Conservation (phyloP, 2,888 invertebrate species). For the Chymomyza caudatula region DNA sequence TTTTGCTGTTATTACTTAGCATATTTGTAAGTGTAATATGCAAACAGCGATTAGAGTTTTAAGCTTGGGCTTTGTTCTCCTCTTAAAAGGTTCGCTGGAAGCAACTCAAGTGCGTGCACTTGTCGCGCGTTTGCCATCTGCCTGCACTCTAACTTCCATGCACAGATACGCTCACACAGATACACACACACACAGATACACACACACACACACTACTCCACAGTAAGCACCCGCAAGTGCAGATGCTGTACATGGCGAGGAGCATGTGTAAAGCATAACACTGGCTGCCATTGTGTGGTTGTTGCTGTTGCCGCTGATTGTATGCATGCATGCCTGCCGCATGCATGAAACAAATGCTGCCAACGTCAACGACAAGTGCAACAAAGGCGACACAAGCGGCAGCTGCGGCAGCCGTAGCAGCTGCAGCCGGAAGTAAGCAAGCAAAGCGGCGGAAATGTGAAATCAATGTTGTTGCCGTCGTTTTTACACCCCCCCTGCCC, state of each 20-base stretch:
- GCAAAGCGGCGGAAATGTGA: constrained; percentile 69
- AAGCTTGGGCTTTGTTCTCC: neutral
- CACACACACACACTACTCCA: neutral
- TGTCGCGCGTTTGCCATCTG: constrained; percentile 10
- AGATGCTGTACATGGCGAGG: constrained; percentile 12
- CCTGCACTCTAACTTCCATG: neutral
- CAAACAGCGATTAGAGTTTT: neutral
- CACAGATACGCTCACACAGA: neutral
- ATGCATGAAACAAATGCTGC: neutral
- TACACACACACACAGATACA: constrained; percentile 2
- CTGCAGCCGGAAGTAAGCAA: constrained; percentile 53
- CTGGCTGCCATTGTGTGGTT: neutral
- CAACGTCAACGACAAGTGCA: constrained; percentile 7
- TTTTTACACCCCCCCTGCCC: constrained; percentile 7
- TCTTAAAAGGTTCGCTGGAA: neutral
- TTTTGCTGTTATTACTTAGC: neutral
- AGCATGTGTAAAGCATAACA: constrained; percentile 20
- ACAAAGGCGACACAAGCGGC: neutral
- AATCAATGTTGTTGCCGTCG: constrained; percentile 60
- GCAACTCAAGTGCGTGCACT: constrained; percentile 1
- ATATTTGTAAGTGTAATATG: neutral
- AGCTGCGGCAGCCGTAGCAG: constrained; percentile 13
- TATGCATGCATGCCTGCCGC: neutral
- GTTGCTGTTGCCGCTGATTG: neutral
- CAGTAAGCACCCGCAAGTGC: constrained; percentile 1